These are phyloP conservation scores for Pangasius larnaudii DNA, from an alignment of 2,797 vertebrate genomes.

Conservation along the genomic window DNA sequence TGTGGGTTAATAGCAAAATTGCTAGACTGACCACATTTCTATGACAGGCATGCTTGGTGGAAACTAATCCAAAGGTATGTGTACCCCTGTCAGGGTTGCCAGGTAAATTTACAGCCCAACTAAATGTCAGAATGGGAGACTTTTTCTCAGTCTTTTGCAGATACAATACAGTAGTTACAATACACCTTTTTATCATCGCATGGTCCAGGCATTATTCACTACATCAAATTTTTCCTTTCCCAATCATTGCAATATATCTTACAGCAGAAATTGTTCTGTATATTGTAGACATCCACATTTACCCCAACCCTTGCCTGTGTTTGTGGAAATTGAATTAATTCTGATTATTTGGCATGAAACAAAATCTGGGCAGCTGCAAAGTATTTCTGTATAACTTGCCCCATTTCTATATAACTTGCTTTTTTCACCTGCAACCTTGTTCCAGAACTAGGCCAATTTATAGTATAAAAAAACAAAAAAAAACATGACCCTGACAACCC, in stretches of 20 bases:
- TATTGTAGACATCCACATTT: not conserved
- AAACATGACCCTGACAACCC: not conserved
- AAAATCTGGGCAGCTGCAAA: too few relatives aligned
- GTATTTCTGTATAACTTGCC: not conserved
- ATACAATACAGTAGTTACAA: not conserved
- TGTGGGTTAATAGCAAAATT: not conserved
- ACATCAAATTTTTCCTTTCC: not conserved
- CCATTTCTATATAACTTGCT: too few relatives aligned
- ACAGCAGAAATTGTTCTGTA: not conserved
- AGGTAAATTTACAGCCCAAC: not conserved
- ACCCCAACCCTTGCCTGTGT: not conserved
- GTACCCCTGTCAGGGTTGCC: not conserved
- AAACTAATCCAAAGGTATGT: not conserved
- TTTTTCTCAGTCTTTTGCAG: not conserved
- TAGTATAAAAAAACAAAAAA: not conserved
- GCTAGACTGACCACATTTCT: not conserved
- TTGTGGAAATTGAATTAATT: not conserved
- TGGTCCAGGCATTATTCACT: not conserved
- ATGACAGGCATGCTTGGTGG: not conserved
- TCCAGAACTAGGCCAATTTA: not conserved
- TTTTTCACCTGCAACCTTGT: not conserved
- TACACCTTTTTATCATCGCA: not conserved
- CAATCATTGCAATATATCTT: not conserved
- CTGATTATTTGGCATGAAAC: not conserved
- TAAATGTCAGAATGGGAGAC: not conserved